Percentiles rank a stretch among this genome's conserved stretches.
phyloP scores from a whole-genome alignment of 2,113 vertebrate species.

The Psilopogon haemacephalus region DNA sequence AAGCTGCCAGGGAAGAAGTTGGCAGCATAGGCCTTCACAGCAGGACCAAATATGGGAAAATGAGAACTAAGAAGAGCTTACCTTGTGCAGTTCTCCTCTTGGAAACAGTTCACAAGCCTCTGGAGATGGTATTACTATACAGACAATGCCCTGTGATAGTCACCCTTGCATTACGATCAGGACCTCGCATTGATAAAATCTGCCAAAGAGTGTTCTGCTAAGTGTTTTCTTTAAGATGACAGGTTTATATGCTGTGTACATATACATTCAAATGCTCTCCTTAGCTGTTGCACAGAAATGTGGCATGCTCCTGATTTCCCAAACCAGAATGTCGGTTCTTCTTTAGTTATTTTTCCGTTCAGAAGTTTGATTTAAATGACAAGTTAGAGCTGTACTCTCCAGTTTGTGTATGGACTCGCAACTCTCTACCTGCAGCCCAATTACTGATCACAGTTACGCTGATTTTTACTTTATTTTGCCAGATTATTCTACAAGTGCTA shows the following conservation, averaged over 20 bases:
- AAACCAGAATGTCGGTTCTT: background rate
- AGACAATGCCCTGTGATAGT: background rate
- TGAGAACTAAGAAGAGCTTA: background rate
- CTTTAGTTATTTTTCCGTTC: background rate
- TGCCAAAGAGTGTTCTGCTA: background rate
- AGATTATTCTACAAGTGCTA: background rate
- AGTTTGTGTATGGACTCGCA: background rate
- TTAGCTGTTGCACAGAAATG: rapidly evolving
- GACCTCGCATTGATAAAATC: background rate
- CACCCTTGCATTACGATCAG: background rate
- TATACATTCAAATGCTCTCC: background rate
- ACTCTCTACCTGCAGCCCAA: background rate
- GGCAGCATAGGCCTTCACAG: background rate
- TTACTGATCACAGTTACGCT: background rate
- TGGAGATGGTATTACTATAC: background rate
- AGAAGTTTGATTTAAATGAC: background rate
- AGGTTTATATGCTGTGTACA: background rate
- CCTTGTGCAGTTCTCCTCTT: background rate
- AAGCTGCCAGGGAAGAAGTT: background rate
- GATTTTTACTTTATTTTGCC: no score
- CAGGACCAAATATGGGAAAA: background rate
- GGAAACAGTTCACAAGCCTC: background rate
- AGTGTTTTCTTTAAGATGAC: background rate
- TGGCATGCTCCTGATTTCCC: background rate
- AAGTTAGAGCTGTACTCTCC: background rate